Evolutionary conservation across 2,797 vertebrate genomes (phyloP).

Genomic region (Sphaeramia orbicularis): DNA sequence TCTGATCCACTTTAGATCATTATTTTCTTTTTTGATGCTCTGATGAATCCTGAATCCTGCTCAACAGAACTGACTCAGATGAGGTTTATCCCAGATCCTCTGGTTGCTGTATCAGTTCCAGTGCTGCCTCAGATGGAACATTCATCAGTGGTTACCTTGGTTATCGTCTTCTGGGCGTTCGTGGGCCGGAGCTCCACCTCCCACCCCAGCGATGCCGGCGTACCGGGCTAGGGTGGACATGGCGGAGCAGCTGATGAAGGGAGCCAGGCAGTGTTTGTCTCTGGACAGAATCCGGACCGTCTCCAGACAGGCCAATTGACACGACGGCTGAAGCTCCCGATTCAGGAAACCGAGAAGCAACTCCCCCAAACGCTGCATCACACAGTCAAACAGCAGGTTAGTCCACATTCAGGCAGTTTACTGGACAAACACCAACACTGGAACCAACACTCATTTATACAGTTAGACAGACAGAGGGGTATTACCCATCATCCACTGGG

Average conservation of each 20-base stretch:
- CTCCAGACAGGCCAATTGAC: slow-evolving; percentile 91
- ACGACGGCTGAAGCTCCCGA: slow-evolving; percentile 88
- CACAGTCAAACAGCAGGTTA: slow-evolving; percentile 8
- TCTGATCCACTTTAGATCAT: no score
- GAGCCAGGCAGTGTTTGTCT: slow-evolving; percentile 87
- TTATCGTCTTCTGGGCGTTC: slow-evolving; percentile 10
- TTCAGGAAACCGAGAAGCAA: slow-evolving; percentile 88
- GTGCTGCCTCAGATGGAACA: background rate
- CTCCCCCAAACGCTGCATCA: slow-evolving; percentile 87
- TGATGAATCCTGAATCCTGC: no score
- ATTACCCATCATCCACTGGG: no score
- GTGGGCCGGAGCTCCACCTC: background rate
- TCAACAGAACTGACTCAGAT: background rate
- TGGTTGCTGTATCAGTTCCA: background rate
- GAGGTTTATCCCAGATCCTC: background rate
- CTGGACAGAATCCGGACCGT: slow-evolving; percentile 92
- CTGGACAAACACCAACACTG: no score
- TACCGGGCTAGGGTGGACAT: slow-evolving; percentile 87
- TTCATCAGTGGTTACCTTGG: slow-evolving; percentile 53
- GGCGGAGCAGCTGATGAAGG: slow-evolving; percentile 84
- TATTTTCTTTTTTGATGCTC: no score
- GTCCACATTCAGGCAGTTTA: no score
- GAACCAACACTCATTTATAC: no score
- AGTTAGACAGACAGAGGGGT: no score
- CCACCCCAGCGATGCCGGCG: slow-evolving; percentile 78